Percentiles rank a stretch among this genome's conserved stretches.
These are phyloP conservation scores for Battus philenor DNA, from an alignment of 1,140 invertebrate species.

Conservation along the genomic window DNA sequence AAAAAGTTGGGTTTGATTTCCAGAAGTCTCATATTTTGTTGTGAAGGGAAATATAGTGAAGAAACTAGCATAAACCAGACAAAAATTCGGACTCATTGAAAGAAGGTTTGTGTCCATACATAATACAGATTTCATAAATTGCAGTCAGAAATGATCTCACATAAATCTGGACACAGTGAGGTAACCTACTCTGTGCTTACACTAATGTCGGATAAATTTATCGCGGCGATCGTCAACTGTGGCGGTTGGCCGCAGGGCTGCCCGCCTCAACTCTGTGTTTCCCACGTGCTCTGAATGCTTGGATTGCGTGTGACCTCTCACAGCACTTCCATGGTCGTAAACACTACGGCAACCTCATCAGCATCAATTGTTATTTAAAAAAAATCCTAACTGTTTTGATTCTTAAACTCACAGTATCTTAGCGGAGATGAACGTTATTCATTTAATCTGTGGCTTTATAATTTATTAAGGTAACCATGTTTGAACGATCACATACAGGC, in stretches of 20 bases:
- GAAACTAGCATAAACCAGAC: too few species aligned
- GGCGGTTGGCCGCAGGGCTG: constrained; percentile 53
- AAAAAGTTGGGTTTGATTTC: too few species aligned
- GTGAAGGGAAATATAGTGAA: too few species aligned
- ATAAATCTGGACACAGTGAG: constrained; percentile 30
- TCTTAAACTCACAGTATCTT: constrained; percentile 2
- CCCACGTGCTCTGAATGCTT: constrained; percentile 70
- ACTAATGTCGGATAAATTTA: constrained; percentile 69
- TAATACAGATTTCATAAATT: too few species aligned
- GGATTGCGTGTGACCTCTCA: constrained; percentile 67
- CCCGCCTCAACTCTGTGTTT: constrained; percentile 55
- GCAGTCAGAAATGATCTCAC: constrained; percentile 27
- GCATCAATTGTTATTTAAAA: constrained; percentile 4
- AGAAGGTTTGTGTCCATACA: too few species aligned
- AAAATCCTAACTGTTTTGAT: background rate
- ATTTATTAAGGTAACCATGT: constrained; percentile 23
- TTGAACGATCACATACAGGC: constrained; percentile 37
- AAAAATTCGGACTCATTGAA: too few species aligned
- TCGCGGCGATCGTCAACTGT: constrained; percentile 70
- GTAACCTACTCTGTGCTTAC: constrained; percentile 45
- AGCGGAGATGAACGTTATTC: background rate
- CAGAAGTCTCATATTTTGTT: too few species aligned
- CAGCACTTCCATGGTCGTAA: constrained; percentile 36
- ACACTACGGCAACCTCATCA: constrained; percentile 36
- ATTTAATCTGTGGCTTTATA: constrained; percentile 23